Percentiles rank a stretch among this genome's conserved stretches.
These are phyloP conservation scores for Rhegmatorhina hoffmannsi DNA, from an alignment of 2,113 vertebrate species.

Conservation along the genomic window DNA sequence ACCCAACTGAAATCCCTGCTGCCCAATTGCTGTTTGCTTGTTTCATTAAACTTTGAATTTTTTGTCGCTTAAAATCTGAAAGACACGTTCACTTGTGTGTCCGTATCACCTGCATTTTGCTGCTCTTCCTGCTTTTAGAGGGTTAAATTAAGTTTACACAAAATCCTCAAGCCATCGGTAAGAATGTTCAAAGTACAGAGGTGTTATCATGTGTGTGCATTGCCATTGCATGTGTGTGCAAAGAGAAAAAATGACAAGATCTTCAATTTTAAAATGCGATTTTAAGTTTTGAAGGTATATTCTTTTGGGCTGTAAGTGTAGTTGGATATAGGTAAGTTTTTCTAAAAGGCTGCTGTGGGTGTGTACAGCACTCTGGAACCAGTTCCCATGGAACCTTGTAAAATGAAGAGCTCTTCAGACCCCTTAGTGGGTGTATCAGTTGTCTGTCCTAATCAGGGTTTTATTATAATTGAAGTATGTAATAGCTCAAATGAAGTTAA, in stretches of 20 bases:
- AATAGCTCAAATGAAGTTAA: not conserved
- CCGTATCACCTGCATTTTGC: not conserved
- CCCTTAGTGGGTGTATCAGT: not conserved
- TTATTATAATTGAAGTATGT: not conserved
- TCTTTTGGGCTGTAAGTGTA: not conserved
- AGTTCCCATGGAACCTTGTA: not conserved
- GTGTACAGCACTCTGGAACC: not conserved
- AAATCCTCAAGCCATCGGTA: not conserved
- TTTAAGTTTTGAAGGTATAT: not conserved
- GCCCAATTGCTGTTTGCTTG: not conserved
- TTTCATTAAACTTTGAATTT: not conserved
- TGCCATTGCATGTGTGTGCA: not conserved
- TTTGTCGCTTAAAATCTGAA: not conserved
- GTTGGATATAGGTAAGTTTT: not conserved
- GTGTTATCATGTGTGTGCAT: too few species aligned
- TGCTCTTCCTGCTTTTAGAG: not conserved
- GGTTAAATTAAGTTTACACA: not conserved
- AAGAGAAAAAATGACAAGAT: accelerated
- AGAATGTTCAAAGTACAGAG: not conserved
- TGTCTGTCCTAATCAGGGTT: not conserved
- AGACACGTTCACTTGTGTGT: not conserved
- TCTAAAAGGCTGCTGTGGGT: not conserved
- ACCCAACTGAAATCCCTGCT: not conserved
- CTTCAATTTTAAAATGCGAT: not conserved
- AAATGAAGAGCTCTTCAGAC: not conserved